Evolutionary conservation across 2,888 invertebrate species (phyloP).

Genomic region (Lasioglossum marginatum): DNA sequence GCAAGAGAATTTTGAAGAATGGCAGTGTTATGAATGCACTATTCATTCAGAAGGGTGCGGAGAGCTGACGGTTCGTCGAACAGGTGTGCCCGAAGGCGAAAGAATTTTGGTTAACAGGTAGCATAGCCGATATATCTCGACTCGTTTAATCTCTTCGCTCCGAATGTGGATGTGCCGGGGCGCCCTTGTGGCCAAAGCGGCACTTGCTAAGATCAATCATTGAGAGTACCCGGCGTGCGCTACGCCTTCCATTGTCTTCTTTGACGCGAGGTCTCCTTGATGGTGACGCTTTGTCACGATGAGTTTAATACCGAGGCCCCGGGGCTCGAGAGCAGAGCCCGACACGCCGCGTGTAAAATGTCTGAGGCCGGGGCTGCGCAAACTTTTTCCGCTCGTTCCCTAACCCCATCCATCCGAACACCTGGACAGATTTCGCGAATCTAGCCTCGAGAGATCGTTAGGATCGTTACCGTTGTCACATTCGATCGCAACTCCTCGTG

Average conservation of each 20-base stretch:
- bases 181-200: constrained; percentile 60
- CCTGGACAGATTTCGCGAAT: neutral
- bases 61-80: neutral
- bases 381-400: constrained; percentile 14
- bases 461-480: constrained; percentile 6
- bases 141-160: constrained; percentile 74
- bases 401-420: neutral
- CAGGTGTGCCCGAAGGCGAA: neutral
- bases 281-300: constrained; percentile 60
- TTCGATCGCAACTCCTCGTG: neutral
- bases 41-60: neutral
- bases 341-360: constrained; percentile 1
- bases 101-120: constrained; percentile 34
- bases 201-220: constrained; percentile 77
- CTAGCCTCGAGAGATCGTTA: neutral
- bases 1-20: neutral
- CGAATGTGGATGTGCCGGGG: constrained; percentile 68
- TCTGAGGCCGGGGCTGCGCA: neutral
- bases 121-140: constrained; percentile 58
- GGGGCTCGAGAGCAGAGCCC: constrained; percentile 23
- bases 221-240: constrained; percentile 65
- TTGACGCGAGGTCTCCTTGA: constrained; percentile 61
- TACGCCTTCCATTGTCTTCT: constrained; percentile 74
- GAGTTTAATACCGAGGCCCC: constrained; percentile 57
- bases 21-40: neutral